Percentiles rank a stretch among this genome's conserved stretches.
Conservation (phyloP, 2,888 invertebrate genomes). For the Automeris io region DNA sequence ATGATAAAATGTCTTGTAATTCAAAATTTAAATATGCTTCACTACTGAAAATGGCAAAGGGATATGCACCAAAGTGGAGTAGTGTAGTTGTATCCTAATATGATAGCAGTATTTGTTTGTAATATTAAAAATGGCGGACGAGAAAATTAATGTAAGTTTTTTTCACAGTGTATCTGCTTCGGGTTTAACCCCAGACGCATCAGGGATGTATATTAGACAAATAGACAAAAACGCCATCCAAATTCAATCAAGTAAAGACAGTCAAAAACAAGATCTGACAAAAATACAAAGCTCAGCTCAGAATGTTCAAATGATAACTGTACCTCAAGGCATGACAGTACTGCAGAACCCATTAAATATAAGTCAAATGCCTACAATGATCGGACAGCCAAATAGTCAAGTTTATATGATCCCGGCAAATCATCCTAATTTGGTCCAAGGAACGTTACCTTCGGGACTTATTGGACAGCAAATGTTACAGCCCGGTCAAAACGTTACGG, state of each 20-base stretch:
- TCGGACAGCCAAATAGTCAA: constrained; percentile 63
- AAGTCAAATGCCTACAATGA: constrained; percentile 55
- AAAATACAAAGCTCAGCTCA: constrained; percentile 58
- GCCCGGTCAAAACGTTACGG: constrained; percentile 62
- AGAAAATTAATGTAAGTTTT: not conserved
- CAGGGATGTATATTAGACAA: constrained; percentile 67
- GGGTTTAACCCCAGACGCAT: constrained; percentile 50
- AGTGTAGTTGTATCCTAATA: too few species aligned
- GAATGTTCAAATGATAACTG: constrained; percentile 69
- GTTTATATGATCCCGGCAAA: constrained; percentile 70
- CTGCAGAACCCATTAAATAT: constrained; percentile 63
- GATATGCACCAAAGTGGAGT: too few species aligned
- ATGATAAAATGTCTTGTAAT: too few species aligned
- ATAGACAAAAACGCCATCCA: constrained; percentile 65
- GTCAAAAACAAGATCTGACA: constrained; percentile 54
- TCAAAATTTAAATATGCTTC: too few species aligned
- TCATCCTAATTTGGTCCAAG: constrained; percentile 54
- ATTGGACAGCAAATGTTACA: constrained; percentile 59
- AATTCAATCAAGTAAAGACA: constrained; percentile 58
- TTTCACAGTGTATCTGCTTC: constrained; percentile 50
- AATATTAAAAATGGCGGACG: too few species aligned
- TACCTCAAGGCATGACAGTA: constrained; percentile 67
- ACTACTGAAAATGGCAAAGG: too few species aligned
- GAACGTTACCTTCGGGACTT: constrained; percentile 46
- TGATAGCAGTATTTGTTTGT: too few species aligned